Evolutionary conservation across 1,140 invertebrate genomes (phyloP).

Genomic region (Pomacea maculata): DNA sequence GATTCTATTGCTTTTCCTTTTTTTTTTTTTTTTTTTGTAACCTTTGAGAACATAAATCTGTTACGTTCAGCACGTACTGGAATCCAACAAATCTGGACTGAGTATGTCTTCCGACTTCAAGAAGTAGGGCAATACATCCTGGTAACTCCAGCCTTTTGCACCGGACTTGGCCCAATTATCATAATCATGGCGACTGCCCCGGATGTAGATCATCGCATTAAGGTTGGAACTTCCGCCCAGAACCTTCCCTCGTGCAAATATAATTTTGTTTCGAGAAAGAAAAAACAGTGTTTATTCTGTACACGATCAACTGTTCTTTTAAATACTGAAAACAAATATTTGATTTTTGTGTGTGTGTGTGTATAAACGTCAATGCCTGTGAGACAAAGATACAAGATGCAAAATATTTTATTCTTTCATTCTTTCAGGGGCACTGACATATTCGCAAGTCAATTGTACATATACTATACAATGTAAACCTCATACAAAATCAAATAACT

Average conservation of each 20-base stretch:
- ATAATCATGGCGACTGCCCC: constrained; percentile 92
- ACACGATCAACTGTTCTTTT: no score
- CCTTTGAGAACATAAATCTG: no score
- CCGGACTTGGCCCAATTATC: constrained; percentile 88
- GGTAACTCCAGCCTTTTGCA: constrained; percentile 89
- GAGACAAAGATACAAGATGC: constrained; percentile 46
- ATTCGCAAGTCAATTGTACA: no score
- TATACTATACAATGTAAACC: no score
- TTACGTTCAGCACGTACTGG: no score
- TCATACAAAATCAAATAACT: no score
- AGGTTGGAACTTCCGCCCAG: constrained; percentile 86
- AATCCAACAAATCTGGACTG: no score
- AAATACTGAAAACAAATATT: constrained; percentile 14
- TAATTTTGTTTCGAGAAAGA: constrained; percentile 2
- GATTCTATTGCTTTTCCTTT: no score
- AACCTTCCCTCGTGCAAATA: constrained; percentile 39
- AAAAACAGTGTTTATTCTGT: constrained; percentile 61
- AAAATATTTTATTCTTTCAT: no score
- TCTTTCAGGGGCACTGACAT: no score
- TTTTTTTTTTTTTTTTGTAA: no score
- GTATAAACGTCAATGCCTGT: constrained; percentile 87
- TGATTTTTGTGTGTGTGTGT: constrained; percentile 82
- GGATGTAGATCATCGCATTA: constrained; percentile 94
- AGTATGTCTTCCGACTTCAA: constrained; percentile 76
- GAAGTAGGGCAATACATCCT: constrained; percentile 87